These are phyloP conservation scores for Cheilosia pagana DNA, from an alignment of 2,888 invertebrate species.

Conservation along the genomic window DNA sequence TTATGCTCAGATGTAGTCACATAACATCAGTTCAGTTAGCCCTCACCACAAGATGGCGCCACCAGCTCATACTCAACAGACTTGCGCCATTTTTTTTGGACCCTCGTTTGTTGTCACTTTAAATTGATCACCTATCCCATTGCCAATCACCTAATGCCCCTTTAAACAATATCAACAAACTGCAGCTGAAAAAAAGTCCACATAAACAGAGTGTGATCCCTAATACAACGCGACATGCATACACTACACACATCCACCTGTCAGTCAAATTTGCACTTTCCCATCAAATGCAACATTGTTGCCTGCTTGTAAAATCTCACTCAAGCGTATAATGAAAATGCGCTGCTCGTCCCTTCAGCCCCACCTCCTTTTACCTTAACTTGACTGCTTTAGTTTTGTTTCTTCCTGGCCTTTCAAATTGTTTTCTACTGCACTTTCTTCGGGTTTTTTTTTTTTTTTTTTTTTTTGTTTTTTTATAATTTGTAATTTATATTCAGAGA, in stretches of 20 bases:
- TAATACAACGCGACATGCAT: neutral
- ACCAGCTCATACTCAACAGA: too few species aligned
- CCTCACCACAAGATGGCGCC: too few species aligned
- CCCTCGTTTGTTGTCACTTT: too few species aligned
- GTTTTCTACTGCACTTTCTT: conserved; percentile 3
- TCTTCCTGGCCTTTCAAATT: neutral
- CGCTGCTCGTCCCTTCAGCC: neutral
- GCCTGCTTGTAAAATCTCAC: conserved; percentile 27
- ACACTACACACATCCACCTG: conserved; percentile 9
- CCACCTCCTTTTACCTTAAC: neutral
- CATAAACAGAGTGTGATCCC: neutral
- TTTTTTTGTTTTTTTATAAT: conserved; percentile 21
- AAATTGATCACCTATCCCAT: too few species aligned
- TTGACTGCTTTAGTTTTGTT: neutral
- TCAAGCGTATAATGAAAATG: conserved; percentile 46
- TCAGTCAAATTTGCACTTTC: conserved; percentile 21
- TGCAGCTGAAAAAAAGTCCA: neutral
- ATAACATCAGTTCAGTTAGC: too few species aligned
- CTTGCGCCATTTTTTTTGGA: too few species aligned
- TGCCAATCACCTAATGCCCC: too few species aligned
- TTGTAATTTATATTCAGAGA: conserved; percentile 46
- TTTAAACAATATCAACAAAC: too few species aligned
- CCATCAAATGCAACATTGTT: conserved; percentile 21
- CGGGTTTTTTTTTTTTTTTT: neutral
- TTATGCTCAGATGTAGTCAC: too few species aligned